Percentiles rank a stretch among this genome's conserved stretches.
These are phyloP conservation scores for Halcyon malimbica DNA, from an alignment of 2,113 vertebrate genomes.

Conservation along the genomic window DNA sequence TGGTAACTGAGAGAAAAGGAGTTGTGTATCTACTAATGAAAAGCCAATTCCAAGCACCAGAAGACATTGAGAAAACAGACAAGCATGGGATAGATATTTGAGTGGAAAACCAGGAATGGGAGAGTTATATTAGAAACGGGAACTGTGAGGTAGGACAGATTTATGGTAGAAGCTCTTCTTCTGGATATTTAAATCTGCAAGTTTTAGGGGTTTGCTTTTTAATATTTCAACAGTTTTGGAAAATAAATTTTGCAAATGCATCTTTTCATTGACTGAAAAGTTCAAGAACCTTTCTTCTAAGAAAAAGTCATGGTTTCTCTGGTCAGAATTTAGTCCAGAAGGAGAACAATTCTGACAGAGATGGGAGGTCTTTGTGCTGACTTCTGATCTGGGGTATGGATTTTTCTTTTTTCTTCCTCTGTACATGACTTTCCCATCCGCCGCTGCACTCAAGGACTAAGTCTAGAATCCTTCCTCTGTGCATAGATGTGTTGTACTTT, in stretches of 20 bases:
- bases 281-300: not conserved
- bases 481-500: not conserved
- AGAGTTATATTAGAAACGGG: not conserved
- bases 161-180: not conserved
- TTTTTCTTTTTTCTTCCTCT: not conserved
- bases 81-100: not conserved
- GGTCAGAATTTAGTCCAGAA: not conserved
- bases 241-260: not conserved
- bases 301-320: not conserved
- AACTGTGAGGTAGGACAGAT: not conserved
- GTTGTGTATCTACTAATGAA: not conserved
- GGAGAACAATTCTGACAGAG: not conserved
- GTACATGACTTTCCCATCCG: not conserved
- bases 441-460: not conserved
- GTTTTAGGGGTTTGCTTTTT: not conserved
- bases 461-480: not conserved
- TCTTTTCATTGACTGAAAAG: not conserved
- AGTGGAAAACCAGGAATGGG: not conserved
- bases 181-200: not conserved
- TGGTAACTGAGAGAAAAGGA: not conserved
- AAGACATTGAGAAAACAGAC: not conserved
- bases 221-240: not conserved
- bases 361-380: not conserved
- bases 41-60: not conserved
- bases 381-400: not conserved